Conservation (phyloP, 2,888 invertebrate species). For the Dicycla oo region DNA sequence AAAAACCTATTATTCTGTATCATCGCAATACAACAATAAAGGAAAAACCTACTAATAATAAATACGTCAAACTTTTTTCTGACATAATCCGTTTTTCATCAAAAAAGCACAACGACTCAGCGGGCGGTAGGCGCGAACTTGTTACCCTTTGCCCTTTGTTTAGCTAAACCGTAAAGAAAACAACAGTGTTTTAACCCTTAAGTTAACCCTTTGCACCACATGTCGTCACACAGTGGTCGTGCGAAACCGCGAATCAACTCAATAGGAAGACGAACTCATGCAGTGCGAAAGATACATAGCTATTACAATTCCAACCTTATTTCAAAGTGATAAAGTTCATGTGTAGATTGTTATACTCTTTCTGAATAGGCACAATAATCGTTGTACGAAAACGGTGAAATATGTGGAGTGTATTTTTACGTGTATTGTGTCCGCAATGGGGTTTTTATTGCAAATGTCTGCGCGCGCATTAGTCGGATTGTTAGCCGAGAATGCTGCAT, state of each 20-base stretch:
- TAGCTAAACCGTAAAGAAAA: slow-evolving; percentile 83
- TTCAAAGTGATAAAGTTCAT: slow-evolving; percentile 41
- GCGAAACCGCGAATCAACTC: slow-evolving; percentile 73
- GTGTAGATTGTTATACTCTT: slow-evolving; percentile 24
- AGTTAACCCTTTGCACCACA: slow-evolving; percentile 83
- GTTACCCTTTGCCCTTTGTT: slow-evolving; percentile 85
- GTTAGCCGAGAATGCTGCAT: slow-evolving; percentile 75
- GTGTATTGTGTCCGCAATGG: slow-evolving; percentile 75
- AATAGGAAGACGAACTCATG: slow-evolving; percentile 54
- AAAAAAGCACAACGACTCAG: slow-evolving; percentile 77
- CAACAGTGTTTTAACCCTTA: slow-evolving; percentile 83
- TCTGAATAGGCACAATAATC: slow-evolving; percentile 55
- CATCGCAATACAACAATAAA: slow-evolving; percentile 33
- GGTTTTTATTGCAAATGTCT: slow-evolving; percentile 83
- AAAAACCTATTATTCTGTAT: not conserved
- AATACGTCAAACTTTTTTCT: slow-evolving; percentile 77
- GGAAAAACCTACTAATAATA: slow-evolving; percentile 62
- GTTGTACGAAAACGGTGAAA: slow-evolving; percentile 61
- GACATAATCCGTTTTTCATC: slow-evolving; percentile 74
- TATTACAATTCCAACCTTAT: slow-evolving; percentile 53
- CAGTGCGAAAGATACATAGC: slow-evolving; percentile 34
- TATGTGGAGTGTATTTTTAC: slow-evolving; percentile 67
- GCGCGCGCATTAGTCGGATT: slow-evolving; percentile 80
- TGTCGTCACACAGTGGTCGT: slow-evolving; percentile 76
- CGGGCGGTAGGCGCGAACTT: slow-evolving; percentile 84